Evolutionary conservation across 2,797 vertebrate species (phyloP).

Genomic region (Characodon lateralis): DNA sequence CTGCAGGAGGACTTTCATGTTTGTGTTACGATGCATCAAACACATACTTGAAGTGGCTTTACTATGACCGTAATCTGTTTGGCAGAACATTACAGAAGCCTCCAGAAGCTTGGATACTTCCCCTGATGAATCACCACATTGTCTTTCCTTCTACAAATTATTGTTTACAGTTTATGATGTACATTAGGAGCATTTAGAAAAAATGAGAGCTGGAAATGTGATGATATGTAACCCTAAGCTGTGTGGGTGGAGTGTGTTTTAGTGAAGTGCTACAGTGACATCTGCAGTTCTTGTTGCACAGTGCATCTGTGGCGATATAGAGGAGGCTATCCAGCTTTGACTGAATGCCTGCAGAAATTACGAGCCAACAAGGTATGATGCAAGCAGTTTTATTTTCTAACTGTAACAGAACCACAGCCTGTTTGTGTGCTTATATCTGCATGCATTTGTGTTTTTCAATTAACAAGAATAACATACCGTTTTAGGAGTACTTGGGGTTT

Average conservation of each 20-base stretch:
- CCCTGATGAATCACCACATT: constrained; percentile 15
- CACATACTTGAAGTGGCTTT: constrained; percentile 5
- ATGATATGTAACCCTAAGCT: neutral
- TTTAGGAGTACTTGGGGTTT: constrained; percentile 90
- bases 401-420: neutral
- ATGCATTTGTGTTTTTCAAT: neutral
- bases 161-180: constrained; percentile 1
- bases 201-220: neutral
- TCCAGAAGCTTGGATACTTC: constrained; percentile 9
- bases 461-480: neutral
- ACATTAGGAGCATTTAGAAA: constrained; percentile 7
- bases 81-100: constrained; percentile 20
- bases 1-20: neutral
- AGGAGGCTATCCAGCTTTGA: constrained; percentile 93
- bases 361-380: constrained; percentile 85
- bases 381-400: neutral
- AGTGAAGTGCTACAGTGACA: constrained; percentile 60
- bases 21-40: constrained; percentile 2
- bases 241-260: constrained; percentile 41
- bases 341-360: constrained; percentile 89
- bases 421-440: neutral
- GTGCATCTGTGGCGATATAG: constrained; percentile 96
- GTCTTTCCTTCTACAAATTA: constrained; percentile 21
- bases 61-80: constrained; percentile 16
- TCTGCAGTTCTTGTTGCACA: constrained; percentile 72